Evolutionary conservation across 2,113 vertebrate genomes (phyloP).

Genomic region (Rhea americana): DNA sequence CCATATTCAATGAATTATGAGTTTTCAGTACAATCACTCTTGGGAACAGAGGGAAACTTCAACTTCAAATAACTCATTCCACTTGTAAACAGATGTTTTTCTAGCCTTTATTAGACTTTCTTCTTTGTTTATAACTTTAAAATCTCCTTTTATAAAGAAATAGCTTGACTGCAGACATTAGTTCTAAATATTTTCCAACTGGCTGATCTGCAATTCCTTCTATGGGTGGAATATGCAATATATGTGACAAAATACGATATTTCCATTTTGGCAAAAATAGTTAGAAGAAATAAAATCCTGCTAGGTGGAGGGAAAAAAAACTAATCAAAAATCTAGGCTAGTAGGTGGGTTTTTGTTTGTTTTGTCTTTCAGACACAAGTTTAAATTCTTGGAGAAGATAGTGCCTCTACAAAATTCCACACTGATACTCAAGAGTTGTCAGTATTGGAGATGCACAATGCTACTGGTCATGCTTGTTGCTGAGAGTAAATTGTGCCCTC

Average conservation of each 20-base stretch:
- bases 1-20: background rate
- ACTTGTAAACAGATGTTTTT: background rate
- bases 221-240: background rate
- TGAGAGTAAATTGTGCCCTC: background rate
- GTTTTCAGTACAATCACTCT: background rate
- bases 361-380: background rate
- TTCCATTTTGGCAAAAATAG: background rate
- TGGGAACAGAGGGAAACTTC: background rate
- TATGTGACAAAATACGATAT: background rate
- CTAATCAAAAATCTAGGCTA: background rate
- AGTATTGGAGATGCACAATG: background rate
- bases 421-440: background rate
- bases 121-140: background rate
- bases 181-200: background rate
- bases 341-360: background rate
- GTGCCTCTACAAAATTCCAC: background rate
- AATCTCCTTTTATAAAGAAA: background rate
- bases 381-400: background rate
- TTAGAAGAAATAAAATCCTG: background rate
- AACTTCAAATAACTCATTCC: background rate
- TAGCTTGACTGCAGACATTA: background rate
- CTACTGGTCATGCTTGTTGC: background rate
- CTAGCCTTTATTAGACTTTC: background rate
- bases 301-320: background rate
- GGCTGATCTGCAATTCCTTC: background rate